Base-by-base conservation (phyloP, 35 echinoderm and acorn worm genomes). In the Strongylocentrotus purpuratus region DNA sequence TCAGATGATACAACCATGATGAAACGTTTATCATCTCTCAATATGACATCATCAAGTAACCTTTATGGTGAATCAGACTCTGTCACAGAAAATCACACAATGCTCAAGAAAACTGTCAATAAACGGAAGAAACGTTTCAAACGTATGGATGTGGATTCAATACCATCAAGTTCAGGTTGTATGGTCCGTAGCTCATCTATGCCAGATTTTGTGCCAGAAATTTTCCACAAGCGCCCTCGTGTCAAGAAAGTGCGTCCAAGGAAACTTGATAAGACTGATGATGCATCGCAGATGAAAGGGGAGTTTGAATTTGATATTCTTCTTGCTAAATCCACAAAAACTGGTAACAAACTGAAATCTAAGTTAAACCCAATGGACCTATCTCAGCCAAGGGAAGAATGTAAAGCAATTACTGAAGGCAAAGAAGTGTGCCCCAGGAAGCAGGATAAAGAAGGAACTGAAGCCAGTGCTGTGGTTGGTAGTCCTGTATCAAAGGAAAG, bases 51-150 rank as follows among this genome's bases (percentile, higher is more conserved):
- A 86, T 99, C 98, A 28, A 99, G 97, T 94, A 97, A 97, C 86
- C 59, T 99, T 7, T 99, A 99, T 94, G 98, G 98, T 11, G 98
- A 99, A 94, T 99, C 98, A 32, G 98, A 99, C 91, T 99, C 98
- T 22, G 95, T 99, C 17, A 96, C 97, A 5, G 98, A 99, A 90
- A 99, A 95, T 92, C 94, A 92, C 61, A 96, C 95, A 31, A 88
- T 86, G 59, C 94, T 94, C 4, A 97, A 97, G 88, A 94, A 94
- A 92, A 86, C 97, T 48, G 91, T 31, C 31, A 94, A 96, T 7
- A 93, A 95, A 46, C 96, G 95, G 61, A 97, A 97, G 89, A 97
- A 97, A 70, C 94, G 98, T 15, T 96, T 96, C 25, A 98, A 98
- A 88, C 95, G 96, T 52, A 99, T 99, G 97, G 95, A 88, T 4